Evolutionary conservation across 1,140 invertebrate genomes (phyloP), one percentile per base, ranked within the genome.

Genomic region (Palaemon carinicauda): DNA sequence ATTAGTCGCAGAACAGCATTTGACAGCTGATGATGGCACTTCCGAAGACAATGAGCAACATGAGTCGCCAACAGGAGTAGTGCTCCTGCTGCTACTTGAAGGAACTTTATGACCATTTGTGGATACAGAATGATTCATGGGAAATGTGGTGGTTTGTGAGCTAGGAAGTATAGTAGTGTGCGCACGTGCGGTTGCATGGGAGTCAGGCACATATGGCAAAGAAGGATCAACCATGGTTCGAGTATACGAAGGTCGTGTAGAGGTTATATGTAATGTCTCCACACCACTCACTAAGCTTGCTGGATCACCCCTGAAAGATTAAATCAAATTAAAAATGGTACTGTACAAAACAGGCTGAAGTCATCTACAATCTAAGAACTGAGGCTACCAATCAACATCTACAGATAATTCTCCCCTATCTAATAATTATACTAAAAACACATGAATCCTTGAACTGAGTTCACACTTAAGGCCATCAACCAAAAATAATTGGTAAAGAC

Each of bases 181-280:
- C 31, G 81, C 81, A 41, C 81, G 81, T n/a, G 81, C 81, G 33
- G 81, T 82, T 29, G 81, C 51, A 31, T 74, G 71, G 24, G 81
- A 74, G 51, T 82, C 81, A 56, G 82, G 82, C 60, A 83, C 82
- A 56, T 83, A 83, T 31, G 82, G 82, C 73, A 83, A 54, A 50
- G 82, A 54, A 41, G 82, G 82, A 29, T 83, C 82, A 71, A 83
- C 82, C 82, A 83, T 83, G 82, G 82, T 60, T 53, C 82, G 82
- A 52, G 82, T 83, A 53, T 83, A 83, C 17, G 74, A 75, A 31
- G 82, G 82, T 33, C 82, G 82, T 12, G 71, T 56, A 71, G 82
- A 75, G 56, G 71, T 83, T 52, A 83, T 83, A 56, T 73, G 82
- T 31, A 83, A 31, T n/a, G 82, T 83, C 33, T 83, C 82, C 51